These are phyloP conservation scores for Seriola dumerili DNA, from an alignment of 2,113 vertebrate species.

Conservation along the genomic window DNA sequence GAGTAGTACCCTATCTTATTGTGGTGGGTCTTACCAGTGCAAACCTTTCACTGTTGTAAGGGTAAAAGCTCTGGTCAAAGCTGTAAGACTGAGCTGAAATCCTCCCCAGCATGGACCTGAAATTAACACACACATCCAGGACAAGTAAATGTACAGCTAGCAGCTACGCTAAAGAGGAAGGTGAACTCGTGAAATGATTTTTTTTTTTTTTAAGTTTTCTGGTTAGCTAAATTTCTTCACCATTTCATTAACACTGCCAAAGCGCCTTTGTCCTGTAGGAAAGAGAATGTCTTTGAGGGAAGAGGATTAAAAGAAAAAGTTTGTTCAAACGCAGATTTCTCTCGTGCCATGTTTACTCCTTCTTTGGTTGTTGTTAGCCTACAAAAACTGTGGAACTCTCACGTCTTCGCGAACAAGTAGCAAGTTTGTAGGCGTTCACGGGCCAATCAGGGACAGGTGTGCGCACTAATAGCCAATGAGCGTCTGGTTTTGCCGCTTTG, in stretches of 20 bases:
- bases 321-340: constrained; percentile 39
- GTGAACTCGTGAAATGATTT: not conserved
- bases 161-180: not conserved
- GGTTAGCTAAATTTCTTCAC: constrained; percentile 40
- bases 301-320: constrained; percentile 70
- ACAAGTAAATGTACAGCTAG: not conserved
- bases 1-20: not conserved
- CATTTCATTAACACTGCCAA: constrained; percentile 78
- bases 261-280: constrained; percentile 68
- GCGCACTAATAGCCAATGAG: constrained; percentile 33
- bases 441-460: constrained; percentile 35
- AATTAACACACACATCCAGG: constrained; percentile 8
- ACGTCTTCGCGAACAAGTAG: not conserved
- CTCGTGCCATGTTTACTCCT: constrained; percentile 59
- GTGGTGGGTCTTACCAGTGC: constrained; percentile 69
- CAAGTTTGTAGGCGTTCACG: not conserved
- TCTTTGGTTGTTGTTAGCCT: no score
- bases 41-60: constrained; percentile 77
- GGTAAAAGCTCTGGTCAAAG: constrained; percentile 82
- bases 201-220: not conserved
- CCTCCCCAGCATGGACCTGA: constrained; percentile 86
- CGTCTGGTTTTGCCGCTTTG: not conserved
- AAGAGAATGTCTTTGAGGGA: constrained; percentile 59
- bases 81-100: constrained; percentile 79
- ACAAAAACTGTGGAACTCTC: accelerated